Percentiles rank a stretch among this genome's conserved stretches.
phyloP scores from a whole-genome alignment of 1,140 invertebrate genomes.

The Ceratitis capitata region DNA sequence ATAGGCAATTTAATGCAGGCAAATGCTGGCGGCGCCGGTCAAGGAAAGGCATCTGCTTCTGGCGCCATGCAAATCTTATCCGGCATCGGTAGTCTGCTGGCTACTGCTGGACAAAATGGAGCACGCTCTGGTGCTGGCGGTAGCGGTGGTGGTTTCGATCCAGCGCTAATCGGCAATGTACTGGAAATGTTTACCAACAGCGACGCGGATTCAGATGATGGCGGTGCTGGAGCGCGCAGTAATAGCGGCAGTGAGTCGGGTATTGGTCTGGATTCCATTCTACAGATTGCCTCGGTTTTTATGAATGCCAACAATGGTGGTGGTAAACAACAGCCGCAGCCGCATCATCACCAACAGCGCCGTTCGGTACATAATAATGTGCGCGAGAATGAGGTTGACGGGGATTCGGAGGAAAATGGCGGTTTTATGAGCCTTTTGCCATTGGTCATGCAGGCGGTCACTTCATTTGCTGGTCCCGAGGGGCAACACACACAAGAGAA shows the following conservation, averaged over 20 bases:
- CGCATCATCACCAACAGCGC: constrained; percentile 54
- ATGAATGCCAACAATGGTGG: constrained; percentile 64
- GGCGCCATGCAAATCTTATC: constrained; percentile 65
- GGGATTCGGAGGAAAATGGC: constrained; percentile 64
- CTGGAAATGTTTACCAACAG: constrained; percentile 65
- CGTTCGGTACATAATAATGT: constrained; percentile 40
- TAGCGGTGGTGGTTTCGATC: constrained; percentile 63
- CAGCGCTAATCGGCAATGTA: constrained; percentile 65
- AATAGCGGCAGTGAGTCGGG: constrained; percentile 48
- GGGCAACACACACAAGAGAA: constrained; percentile 69
- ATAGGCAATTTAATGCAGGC: constrained; percentile 71
- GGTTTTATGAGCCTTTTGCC: constrained; percentile 72
- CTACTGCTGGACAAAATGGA: constrained; percentile 48
- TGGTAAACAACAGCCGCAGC: constrained; percentile 25
- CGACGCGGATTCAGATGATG: constrained; percentile 53
- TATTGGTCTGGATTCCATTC: constrained; percentile 68
- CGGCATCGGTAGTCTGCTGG: constrained; percentile 63
- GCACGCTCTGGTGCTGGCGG: constrained; percentile 46
- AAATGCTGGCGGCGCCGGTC: constrained; percentile 59
- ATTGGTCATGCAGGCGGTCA: constrained; percentile 71
- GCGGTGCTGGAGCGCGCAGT: constrained; percentile 42
- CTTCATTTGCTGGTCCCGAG: constrained; percentile 67
- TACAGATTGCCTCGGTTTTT: constrained; percentile 72
- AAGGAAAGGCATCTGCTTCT: constrained; percentile 37
- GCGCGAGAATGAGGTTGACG: neutral